Base-by-base conservation (phyloP, 2,797 vertebrate species). In the Botia almorhae region DNA sequence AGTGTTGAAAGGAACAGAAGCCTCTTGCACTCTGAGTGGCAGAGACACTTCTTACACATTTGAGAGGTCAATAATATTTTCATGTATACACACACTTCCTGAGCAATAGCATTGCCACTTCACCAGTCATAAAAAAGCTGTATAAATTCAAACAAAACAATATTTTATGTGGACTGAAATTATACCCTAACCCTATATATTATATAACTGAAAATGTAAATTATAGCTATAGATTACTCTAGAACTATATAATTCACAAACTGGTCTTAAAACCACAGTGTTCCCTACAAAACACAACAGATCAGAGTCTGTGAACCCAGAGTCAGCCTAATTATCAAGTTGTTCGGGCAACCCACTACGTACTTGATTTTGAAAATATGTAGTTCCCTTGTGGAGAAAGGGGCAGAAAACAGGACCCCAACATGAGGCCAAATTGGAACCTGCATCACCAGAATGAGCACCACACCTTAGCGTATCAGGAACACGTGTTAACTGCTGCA, bases 1-100 rank as follows among this genome's bases (percentile, higher is more conserved):
- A 76, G 65, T 39, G 53, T 64, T 64, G 21, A 63, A 58, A 63
- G 17, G 83, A 81, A 81, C 63, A 48, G 39, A 76, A 71, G 43
- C 68, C 70, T 43, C 72, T 39, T 48, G 36, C 48, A 85, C 19
- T 1, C 8, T 10, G 33, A 33, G 33, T 33, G 10, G 43, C n/a
- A 46, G n/a, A 29, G 39, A 63, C 4, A 16, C 12, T 55, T 70
- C 70, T 46, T 56, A 81, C 39, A 14, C 61, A 19, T 58, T 79
- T 60, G 1, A 7, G 36, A 17, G 58, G 46, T 48, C 13, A 17
- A 51, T 74, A n/a, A 74, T 16, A 74, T 51, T 46, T 64, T 29
- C 4, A 12, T 70, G 29, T 51, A 33, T n/a, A 70, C 23, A 70
- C 1, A 33, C 11, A 11, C 21, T 39, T 43, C 53, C 12, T 16